A percentile compares a stretch with the other conserved stretches of the same genome.
phyloP scores from a whole-genome alignment of 2,888 invertebrate genomes.

The Drosophila falleni region DNA sequence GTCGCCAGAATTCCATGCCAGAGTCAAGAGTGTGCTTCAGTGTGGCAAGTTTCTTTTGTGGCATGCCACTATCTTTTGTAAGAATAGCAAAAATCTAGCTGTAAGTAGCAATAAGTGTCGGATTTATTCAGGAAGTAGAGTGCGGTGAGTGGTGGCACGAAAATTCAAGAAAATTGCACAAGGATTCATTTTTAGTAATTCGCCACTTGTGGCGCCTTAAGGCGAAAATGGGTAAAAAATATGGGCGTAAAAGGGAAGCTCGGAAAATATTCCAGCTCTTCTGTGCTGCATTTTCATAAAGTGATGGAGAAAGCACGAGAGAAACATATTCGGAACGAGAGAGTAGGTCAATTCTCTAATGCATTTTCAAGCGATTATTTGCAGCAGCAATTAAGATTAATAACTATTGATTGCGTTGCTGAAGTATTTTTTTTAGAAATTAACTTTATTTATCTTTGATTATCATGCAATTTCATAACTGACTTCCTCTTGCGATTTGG shows the following conservation, averaged over 20 bases:
- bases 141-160: conserved; percentile 10
- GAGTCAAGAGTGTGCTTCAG: conserved; percentile 33
- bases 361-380: conserved; percentile 25
- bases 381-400: conserved; percentile 29
- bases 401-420: conserved; percentile 47
- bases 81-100: conserved; percentile 32
- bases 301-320: neutral
- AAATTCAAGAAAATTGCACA: conserved; percentile 38
- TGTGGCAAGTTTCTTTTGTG: conserved; percentile 26
- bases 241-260: neutral
- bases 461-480: conserved; percentile 28
- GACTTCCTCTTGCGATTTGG: neutral
- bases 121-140: conserved; percentile 34
- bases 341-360: neutral
- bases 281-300: conserved; percentile 33
- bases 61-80: conserved; percentile 41
- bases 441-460: conserved; percentile 29
- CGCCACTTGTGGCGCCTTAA: conserved; percentile 59
- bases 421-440: neutral
- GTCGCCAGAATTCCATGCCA: conserved; percentile 35
- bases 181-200: conserved; percentile 61
- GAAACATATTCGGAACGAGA: neutral
- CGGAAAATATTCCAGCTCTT: conserved; percentile 26
- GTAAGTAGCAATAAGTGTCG: conserved; percentile 59
- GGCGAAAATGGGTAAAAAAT: neutral